Evolutionary conservation across 2,113 vertebrate species (phyloP).

Genomic region (Prolemur simus): DNA sequence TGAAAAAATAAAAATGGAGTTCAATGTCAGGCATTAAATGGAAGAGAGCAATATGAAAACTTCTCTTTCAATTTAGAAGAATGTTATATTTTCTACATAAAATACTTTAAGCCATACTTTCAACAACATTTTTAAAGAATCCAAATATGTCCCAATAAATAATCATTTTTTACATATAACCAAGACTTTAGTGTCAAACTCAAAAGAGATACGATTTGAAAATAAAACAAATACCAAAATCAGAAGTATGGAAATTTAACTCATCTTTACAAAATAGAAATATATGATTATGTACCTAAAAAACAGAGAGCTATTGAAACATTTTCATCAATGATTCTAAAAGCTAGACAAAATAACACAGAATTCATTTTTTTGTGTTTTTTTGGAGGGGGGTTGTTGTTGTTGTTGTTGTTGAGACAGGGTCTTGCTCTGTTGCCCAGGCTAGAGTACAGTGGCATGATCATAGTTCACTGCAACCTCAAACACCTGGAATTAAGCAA

Average conservation of each 20-base stretch:
- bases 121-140: background rate
- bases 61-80: conserved; percentile 26
- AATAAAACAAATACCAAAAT: background rate
- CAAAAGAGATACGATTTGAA: background rate
- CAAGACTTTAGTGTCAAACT: conserved; percentile 35
- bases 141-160: background rate
- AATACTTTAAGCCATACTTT: background rate
- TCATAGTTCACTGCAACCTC: no score
- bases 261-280: conserved; percentile 42
- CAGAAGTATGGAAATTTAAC: background rate
- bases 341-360: background rate
- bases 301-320: background rate
- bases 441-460: no score
- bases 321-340: background rate
- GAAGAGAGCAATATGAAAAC: background rate
- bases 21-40: background rate
- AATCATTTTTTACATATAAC: background rate
- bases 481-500: no score
- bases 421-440: no score
- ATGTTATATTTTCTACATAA: background rate
- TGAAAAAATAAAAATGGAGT: conserved; percentile 39
- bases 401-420: no score
- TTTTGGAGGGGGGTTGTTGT: no score
- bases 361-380: background rate
- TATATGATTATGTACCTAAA: background rate